Base-by-base conservation (phyloP, 2,113 vertebrate genomes). In the Ancistrus triradiatus region DNA sequence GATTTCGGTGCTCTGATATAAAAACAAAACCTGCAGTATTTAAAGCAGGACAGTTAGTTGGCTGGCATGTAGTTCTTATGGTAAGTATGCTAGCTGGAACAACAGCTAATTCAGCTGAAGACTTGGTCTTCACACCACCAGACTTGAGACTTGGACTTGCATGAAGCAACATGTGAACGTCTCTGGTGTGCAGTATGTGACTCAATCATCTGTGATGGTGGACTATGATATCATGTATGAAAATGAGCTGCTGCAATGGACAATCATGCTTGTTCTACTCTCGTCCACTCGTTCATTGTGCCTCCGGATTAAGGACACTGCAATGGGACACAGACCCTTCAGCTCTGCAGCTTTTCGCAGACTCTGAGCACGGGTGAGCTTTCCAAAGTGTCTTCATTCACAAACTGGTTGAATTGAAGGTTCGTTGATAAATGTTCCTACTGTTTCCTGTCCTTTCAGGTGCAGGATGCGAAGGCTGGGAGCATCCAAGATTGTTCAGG, bases 281-380 rank as follows among this genome's bases (percentile, higher is more conserved):
- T 84, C 55, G 42, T 24, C 70, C 70, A 17, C 49, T 38, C 77
- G 87, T 76, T 75, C 25, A 25, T 27, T 80, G 37, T 65, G 63
- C 78, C 53, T 47, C 19, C 73, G 69, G 65, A 66, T 70, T 64
- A 86, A 94, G 92, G 88, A 91, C 90, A 76, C 81, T 94, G 81
- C 92, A 93, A 78, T 94, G 92, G 92, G 92, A 94, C 79, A 91
- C 91, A 81, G 92, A 94, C 85, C 92, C 91, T 79, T 93, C 90
- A 82, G 91, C 91, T 79, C 88, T 93, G 66, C 92, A 93, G 84
- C 88, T 94, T 77, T 87, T 92, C 76, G 89, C 87, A 80, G 91
- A 94, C 85, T 91, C 91, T 81, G 90, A 92, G 79, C 87, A 90
- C 81, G 89, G 92, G 92, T 94, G 56, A 69, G 56, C 37, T 22